These are phyloP conservation scores for Gastrophryne carolinensis DNA, from an alignment of 2,797 vertebrate species.

Conservation along the genomic window DNA sequence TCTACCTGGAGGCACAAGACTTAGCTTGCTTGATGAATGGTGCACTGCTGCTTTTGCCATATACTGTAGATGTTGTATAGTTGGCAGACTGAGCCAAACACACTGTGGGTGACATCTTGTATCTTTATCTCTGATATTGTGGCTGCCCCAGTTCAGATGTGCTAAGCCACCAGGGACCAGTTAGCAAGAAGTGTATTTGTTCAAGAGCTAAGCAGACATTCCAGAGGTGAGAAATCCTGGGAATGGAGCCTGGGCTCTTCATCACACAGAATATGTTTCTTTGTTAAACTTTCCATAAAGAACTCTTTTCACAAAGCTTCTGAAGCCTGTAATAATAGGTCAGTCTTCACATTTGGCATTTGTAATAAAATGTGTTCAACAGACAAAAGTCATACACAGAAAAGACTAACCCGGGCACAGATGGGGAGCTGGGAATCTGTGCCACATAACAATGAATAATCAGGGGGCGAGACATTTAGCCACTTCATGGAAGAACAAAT, in stretches of 20 bases:
- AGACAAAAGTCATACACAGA: conserved; percentile 19
- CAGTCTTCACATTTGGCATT: conserved; percentile 68
- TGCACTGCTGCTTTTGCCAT: too few relatives aligned
- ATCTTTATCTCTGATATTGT: too few relatives aligned
- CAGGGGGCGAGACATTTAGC: background rate
- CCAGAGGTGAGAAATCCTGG: conserved; percentile 23
- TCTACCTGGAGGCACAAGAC: too few relatives aligned
- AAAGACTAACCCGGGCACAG: background rate
- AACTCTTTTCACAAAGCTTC: conserved; percentile 68
- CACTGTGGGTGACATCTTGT: too few relatives aligned
- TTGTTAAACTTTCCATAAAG: conserved; percentile 67
- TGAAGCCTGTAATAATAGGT: conserved; percentile 63
- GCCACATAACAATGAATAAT: background rate
- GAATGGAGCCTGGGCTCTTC: conserved; percentile 43
- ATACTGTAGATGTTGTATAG: too few relatives aligned
- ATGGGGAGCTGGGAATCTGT: background rate
- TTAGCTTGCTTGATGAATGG: too few relatives aligned
- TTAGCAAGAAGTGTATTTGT: background rate
- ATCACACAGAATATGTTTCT: conserved; percentile 65
- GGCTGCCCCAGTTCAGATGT: too few relatives aligned
- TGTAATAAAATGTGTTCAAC: conserved; percentile 56
- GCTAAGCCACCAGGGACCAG: background rate
- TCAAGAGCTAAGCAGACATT: background rate
- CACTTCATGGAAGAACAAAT: background rate
- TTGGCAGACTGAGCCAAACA: too few relatives aligned